Evolutionary conservation across 2,113 vertebrate species (phyloP), one percentile per base, ranked within the genome.

Genomic region (Accipiter virgatus): DNA sequence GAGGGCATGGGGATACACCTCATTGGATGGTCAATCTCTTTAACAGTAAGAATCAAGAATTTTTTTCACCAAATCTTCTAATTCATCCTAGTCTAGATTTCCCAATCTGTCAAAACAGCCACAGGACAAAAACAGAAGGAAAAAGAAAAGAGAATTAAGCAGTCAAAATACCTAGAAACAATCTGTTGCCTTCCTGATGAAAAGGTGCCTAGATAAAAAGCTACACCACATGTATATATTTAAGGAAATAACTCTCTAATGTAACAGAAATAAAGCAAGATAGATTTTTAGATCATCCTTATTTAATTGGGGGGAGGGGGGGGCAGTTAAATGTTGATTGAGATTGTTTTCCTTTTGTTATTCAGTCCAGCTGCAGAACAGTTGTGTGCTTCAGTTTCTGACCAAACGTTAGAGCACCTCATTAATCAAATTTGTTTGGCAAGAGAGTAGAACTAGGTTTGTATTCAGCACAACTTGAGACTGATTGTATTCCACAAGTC

Each of bases 391-490:
- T 93, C 74, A 80, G 32, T 88, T 77, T 93, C 84, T 86, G 81
- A 91, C 50, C 31, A 59, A 62, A 40, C 45, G 45, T 70, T 95
- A 70, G 58, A 87, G 58, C 70, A 89, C 81, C 29, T 91, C 73
- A 80, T 94, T 70, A 88, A 89, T 87, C 78, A 95, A 55, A 80
- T 68, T 72, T 86, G 6, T 93, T 96, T 95, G 90, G 66, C 85
- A 86, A 90, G 48, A 79, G 36, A 75, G 21, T 56, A 83, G 62
- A 84, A 88, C 21, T 56, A 80, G 16, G 40, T 66, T 86, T 95
- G 63, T 34, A 43, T 90, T 95, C 73, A 68, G 40, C 58, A 77
- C 34, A 65, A 85, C 5, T 84, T 58, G n/a, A 91, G 73, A 88
- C 45, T 56, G 68, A 85, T 50, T 61, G 45, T 82, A 45, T 91